Base-by-base conservation (phyloP, 1,140 invertebrate species). In the Drosophila pseudoobscura region DNA sequence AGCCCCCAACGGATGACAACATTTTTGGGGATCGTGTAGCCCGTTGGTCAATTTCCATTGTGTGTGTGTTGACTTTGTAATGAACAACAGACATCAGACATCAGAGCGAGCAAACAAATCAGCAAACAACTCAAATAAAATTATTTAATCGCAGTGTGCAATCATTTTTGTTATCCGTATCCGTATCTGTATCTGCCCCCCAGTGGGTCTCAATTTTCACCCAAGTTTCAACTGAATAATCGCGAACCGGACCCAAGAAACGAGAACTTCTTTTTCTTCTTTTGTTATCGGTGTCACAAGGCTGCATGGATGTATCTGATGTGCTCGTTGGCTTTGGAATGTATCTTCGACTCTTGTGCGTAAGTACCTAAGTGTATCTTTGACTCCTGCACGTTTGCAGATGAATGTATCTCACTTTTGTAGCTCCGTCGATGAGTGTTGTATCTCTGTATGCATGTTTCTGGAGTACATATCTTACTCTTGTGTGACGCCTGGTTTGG, bases 201-300 rank as follows among this genome's bases (percentile, higher is more conserved):
- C 20, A 20, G 20, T 20, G 20, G 20, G 20, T 2, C 20, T 2
- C 20, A 79, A 79, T n/a, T 79, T 79, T 79, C 24, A 70, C 59
- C 77, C 76, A 79, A 79, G 77, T 79, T 75, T 59, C 59, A 70
- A 52, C 70, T 79, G 70, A 78, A 79, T 75, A 7, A 17, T 24
- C 24, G 24, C 24, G 24, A 24, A 24, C 5, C 24, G 4, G 24
- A 13, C 17, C 57, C 52, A 47, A 58, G 29, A 31, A 7, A 8
- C 7, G 29, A 31, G 7, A 8, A 8, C 2, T 31, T 31, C 8
- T 31, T 7, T 7, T 31, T 2, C 2, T n/a, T n/a, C n/a, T n/a
- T n/a, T n/a, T n/a, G n/a, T n/a, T n/a, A n/a, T n/a, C n/a, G n/a
- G n/a, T n/a, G n/a, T n/a, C 20, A 20, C 20, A 1, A 2, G 20